phyloP scores from a whole-genome alignment of 2,888 invertebrate genomes.

The Galeopsomyia nigrocyanea region DNA sequence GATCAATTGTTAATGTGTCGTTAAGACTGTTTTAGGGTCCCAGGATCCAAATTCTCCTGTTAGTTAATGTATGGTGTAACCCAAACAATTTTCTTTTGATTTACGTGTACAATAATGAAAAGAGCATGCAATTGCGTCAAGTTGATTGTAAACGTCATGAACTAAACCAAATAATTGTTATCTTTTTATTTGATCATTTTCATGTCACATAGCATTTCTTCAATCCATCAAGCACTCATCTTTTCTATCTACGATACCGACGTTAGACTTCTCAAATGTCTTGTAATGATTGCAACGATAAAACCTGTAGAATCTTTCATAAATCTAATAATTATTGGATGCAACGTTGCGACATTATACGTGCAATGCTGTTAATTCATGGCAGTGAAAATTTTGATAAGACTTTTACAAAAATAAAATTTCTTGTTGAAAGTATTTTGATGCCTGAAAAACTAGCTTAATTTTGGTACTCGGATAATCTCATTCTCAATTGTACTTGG shows the following conservation, averaged over 20 bases:
- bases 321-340: background rate
- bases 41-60: conserved; percentile 45
- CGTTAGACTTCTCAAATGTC: conserved; percentile 25
- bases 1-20: conserved; percentile 49
- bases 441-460: conserved; percentile 3
- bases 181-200: conserved; percentile 9
- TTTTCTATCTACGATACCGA: conserved; percentile 32
- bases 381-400: conserved; percentile 35
- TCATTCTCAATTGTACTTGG: too few species aligned
- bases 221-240: conserved; percentile 29
- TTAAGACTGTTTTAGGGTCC: conserved; percentile 52
- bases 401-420: conserved; percentile 34
- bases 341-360: background rate
- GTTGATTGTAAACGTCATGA: conserved; percentile 25
- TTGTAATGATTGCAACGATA: conserved; percentile 14
- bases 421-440: conserved; percentile 31
- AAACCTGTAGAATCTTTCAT: background rate
- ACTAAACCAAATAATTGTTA: conserved; percentile 8
- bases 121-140: conserved; percentile 31
- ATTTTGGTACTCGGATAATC: too few species aligned
- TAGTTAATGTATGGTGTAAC: conserved; percentile 52
- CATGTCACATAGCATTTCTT: conserved; percentile 26
- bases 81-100: conserved; percentile 30
- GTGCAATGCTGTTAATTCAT: conserved; percentile 37
- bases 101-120: conserved; percentile 11